phyloP scores from a whole-genome alignment of 53 echinoderm and acorn worm genomes.

The Hippasteria phrygiana region DNA sequence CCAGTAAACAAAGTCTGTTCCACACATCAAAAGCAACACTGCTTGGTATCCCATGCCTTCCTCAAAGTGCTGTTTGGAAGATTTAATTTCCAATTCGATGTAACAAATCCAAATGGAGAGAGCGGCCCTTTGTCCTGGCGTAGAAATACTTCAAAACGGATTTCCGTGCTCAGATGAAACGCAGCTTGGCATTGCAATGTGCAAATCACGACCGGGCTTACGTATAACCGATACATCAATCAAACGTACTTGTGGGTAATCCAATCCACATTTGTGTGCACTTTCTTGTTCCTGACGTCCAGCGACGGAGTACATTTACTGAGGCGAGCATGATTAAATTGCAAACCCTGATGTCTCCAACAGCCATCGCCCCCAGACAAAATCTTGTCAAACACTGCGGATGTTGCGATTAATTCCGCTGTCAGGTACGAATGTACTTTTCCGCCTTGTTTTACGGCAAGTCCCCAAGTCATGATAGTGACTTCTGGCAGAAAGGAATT shows the following conservation, averaged over 20 bases:
- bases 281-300: neutral
- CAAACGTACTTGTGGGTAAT: constrained; percentile 25
- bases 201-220: neutral
- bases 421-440: too few species aligned
- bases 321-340: neutral
- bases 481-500: too few species aligned
- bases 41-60: neutral
- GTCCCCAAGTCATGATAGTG: too few species aligned
- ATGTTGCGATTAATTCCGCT: too few species aligned
- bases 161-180: neutral
- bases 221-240: neutral
- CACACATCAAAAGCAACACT: neutral
- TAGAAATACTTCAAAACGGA: too few species aligned
- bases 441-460: too few species aligned
- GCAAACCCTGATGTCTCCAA: neutral
- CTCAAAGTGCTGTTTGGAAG: constrained; percentile 9
- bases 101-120: neutral
- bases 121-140: neutral
- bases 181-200: neutral
- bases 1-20: neutral
- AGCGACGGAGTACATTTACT: neutral
- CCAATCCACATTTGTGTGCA: neutral
- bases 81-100: constrained; percentile 20
- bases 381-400: neutral
- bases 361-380: too few species aligned